These are phyloP conservation scores for Drosophila teissieri DNA, from an alignment of 1,140 invertebrate species.

Conservation along the genomic window DNA sequence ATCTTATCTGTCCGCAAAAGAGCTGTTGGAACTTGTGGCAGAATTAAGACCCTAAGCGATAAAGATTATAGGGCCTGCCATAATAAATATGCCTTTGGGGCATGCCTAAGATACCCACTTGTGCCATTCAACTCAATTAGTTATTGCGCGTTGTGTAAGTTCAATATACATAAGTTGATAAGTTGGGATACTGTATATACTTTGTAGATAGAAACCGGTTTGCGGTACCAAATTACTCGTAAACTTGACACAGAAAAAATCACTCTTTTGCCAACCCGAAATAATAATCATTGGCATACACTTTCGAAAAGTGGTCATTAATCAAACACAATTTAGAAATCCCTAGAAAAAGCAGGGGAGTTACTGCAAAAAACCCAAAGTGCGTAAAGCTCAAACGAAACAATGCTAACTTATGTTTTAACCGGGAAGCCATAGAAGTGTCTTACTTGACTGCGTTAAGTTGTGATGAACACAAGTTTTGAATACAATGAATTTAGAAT, in stretches of 20 bases:
- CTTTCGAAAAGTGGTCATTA: conserved; percentile 28
- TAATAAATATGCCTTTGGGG: conserved; percentile 39
- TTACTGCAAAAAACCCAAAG: background rate
- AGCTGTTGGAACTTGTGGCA: conserved; percentile 5
- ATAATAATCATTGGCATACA: conserved; percentile 20
- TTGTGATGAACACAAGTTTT: conserved; percentile 13
- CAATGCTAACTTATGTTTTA: background rate
- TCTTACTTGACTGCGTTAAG: conserved; percentile 11
- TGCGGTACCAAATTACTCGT: conserved; percentile 4
- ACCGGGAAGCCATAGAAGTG: conserved; percentile 31
- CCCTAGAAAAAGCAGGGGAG: conserved; percentile 2
- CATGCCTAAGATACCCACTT: conserved; percentile 6
- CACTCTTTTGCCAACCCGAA: conserved; percentile 15
- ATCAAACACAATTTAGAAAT: conserved; percentile 22
- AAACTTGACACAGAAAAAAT: conserved; percentile 64
- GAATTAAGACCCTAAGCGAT: conserved; percentile 13
- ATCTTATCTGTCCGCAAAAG: conserved; percentile 11
- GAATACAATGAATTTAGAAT: conserved; percentile 33
- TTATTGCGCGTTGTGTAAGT: conserved; percentile 30
- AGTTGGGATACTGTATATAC: conserved; percentile 20
- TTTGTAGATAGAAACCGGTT: conserved; percentile 21
- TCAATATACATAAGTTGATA: conserved; percentile 13
- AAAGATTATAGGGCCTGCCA: conserved; percentile 37
- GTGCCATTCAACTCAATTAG: conserved; percentile 11
- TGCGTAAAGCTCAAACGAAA: conserved; percentile 9